Conservation (phyloP, 2,113 vertebrate species). For the Cercopithecus mona region DNA sequence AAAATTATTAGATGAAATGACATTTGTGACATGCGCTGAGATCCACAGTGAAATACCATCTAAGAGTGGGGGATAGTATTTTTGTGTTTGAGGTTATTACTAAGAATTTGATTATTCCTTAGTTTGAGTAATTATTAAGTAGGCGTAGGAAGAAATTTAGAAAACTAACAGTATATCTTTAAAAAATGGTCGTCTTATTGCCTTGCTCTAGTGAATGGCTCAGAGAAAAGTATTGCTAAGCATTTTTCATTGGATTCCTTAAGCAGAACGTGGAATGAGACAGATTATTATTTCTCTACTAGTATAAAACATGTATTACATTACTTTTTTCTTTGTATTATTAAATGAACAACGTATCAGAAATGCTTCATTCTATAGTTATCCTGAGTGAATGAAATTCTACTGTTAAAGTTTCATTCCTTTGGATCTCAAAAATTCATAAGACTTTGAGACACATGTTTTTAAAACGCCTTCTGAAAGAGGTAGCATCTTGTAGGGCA, state of each 20-base stretch:
- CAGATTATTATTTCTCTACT: not conserved
- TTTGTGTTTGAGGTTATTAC: conserved; percentile 28
- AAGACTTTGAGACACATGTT: not conserved
- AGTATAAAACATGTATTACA: not conserved
- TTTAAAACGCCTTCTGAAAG: not conserved
- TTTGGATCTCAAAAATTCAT: not conserved
- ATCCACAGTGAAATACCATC: not conserved
- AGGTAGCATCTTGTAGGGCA: not conserved
- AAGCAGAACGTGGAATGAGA: not conserved
- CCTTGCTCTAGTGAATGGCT: not conserved
- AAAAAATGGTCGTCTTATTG: not conserved
- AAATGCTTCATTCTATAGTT: not conserved
- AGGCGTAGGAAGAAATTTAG: not conserved
- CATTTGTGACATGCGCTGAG: not conserved
- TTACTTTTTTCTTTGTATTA: not conserved
- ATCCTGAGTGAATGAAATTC: not conserved
- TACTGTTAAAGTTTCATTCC: not conserved
- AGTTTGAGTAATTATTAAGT: not conserved
- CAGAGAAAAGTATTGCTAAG: not conserved
- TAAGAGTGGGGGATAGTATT: not conserved
- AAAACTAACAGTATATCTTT: not conserved
- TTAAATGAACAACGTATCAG: not conserved
- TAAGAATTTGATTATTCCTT: conserved; percentile 35
- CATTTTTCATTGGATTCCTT: not conserved
- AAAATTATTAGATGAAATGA: not conserved